These are phyloP conservation scores for Pseudomyrmex cubaensis DNA, from an alignment of 1,140 invertebrate species.

Conservation along the genomic window DNA sequence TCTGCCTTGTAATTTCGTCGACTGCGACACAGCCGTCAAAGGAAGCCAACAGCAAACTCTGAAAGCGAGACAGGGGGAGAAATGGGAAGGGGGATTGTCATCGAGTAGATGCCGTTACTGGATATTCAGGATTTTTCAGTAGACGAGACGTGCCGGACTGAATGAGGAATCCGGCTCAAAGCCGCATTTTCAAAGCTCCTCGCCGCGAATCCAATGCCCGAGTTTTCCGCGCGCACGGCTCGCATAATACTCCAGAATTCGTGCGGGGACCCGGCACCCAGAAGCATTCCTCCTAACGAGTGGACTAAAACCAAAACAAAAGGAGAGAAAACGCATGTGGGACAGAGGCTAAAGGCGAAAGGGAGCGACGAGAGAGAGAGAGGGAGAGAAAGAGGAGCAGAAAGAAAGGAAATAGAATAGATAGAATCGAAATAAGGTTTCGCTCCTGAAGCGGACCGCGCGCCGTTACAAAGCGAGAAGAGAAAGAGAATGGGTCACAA, in stretches of 20 bases:
- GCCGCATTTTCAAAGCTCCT: constrained; percentile 8
- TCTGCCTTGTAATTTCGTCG: constrained; percentile 10
- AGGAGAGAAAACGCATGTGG: not conserved
- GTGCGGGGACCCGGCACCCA: not conserved
- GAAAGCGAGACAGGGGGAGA: not conserved
- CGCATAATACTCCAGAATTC: constrained; percentile 44
- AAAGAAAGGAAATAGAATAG: not conserved
- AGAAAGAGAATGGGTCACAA: constrained; percentile 15
- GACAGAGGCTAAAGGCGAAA: not conserved
- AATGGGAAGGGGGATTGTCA: constrained; percentile 19
- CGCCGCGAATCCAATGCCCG: constrained; percentile 58
- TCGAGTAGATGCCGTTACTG: constrained; percentile 26
- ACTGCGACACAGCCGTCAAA: constrained; percentile 10
- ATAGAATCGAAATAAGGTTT: constrained; percentile 41
- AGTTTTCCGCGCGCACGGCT: constrained; percentile 40
- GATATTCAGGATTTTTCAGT: constrained; percentile 45
- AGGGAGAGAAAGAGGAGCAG: not conserved
- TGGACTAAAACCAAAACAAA: constrained; percentile 6
- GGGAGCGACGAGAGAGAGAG: too few species aligned
- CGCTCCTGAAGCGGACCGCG: constrained; percentile 1
- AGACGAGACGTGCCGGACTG: not conserved
- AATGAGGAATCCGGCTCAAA: constrained; percentile 52
- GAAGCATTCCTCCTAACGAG: constrained; percentile 53
- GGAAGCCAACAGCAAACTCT: constrained; percentile 2
- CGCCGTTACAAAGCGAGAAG: constrained; percentile 17